Evolutionary conservation across 2,113 vertebrate species (phyloP).

Genomic region (Sterna hirundo): DNA sequence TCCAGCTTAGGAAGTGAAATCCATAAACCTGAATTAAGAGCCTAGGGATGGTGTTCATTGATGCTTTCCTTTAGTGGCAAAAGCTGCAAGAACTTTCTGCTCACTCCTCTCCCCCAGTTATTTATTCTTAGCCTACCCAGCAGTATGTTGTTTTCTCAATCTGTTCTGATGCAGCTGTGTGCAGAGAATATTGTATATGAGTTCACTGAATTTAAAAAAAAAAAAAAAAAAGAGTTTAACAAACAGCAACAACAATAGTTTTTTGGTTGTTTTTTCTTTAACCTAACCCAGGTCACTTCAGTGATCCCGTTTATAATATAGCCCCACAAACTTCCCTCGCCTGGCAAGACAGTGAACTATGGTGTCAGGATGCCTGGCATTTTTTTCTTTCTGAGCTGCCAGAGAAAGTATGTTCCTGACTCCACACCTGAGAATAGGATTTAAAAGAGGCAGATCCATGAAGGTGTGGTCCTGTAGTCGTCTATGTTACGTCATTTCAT

Average conservation of each 20-base stretch:
- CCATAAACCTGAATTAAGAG: slow-evolving; percentile 5
- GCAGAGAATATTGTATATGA: not conserved
- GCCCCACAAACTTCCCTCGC: not conserved
- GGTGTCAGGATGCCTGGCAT: not conserved
- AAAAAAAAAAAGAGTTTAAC: not conserved
- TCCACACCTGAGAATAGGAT: not conserved
- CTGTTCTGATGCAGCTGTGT: not conserved
- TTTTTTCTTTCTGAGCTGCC: not conserved
- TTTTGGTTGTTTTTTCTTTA: not conserved
- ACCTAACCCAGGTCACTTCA: not conserved
- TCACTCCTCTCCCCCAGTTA: not conserved
- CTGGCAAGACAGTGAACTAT: not conserved
- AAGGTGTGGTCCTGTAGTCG: not conserved
- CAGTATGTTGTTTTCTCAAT: not conserved
- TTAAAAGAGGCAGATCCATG: not conserved
- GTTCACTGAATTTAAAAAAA: not conserved
- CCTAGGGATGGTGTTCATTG: not conserved
- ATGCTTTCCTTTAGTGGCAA: not conserved
- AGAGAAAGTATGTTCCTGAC: not conserved
- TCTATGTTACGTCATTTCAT: not conserved
- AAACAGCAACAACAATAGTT: not conserved
- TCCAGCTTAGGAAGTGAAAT: not conserved
- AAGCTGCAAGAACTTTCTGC: not conserved
- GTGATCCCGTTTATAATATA: not conserved
- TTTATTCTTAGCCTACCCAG: slow-evolving; percentile 3